Evolutionary conservation across 2,888 invertebrate genomes (phyloP), one percentile per base, ranked within the genome.

Genomic region (Cantharis nigra): DNA sequence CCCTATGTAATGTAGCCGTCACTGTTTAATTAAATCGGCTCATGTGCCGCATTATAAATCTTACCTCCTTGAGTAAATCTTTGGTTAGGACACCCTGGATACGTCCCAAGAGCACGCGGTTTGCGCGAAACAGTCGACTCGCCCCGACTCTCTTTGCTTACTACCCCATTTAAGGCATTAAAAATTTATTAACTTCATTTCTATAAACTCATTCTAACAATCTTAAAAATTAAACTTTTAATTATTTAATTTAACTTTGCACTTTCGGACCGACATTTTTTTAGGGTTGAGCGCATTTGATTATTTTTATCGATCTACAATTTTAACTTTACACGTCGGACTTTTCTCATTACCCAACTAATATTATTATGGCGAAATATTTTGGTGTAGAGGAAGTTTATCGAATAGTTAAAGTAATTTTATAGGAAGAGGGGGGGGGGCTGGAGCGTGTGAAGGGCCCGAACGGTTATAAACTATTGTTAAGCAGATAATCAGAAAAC

Each of bases 21-120:
- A 82, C 81, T 82, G 84, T 85, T 85, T 85, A 85, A 85, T 85
- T 85, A 84, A 85, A 84, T 81, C 83, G 83, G 83, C 81, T 81
- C 82, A 80, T 82, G 82, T 79, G 78, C 81, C 81, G 79, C 78
- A 80, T 79, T 80, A 84, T 85, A 84, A 85, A 85, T 85, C 84
- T 84, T 82, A 75, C 76, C 80, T 79, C 79, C 82, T 81, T 81
- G 81, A 79, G 81, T 81, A 81, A 82, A 83, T 81, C 80, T 78
- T 78, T 75, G 77, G 78, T 77, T 76, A 79, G 78, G 79, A 78
- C 77, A 76, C 76, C 65, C 74, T 75, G 75, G 75, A 76, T 78
- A 74, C 76, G 78, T 78, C 76, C 74, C 78, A 69, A 71, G 76
- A 76, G 78, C 76, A 74, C 76, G 78, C 78, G 76, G 78, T 78